phyloP scores from a whole-genome alignment of 2,113 vertebrate species.

The Cairina moschata region DNA sequence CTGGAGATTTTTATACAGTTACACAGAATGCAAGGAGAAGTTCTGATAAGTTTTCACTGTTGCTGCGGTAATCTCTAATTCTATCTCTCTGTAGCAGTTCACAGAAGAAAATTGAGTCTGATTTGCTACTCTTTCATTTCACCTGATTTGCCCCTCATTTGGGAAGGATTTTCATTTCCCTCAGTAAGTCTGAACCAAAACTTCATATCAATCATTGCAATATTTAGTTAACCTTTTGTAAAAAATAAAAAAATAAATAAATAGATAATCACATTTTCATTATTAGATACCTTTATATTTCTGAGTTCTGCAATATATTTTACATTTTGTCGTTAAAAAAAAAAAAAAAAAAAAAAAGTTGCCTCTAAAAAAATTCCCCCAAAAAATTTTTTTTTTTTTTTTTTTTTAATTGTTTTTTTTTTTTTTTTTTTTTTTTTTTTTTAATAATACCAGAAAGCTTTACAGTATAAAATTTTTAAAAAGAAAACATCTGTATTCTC shows the following conservation, averaged over 20 bases:
- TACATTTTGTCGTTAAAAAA: not conserved
- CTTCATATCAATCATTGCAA: not conserved
- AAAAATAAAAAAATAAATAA: too few species aligned
- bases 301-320: not conserved
- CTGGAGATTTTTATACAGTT: constrained; percentile 27
- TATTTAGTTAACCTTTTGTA: not conserved
- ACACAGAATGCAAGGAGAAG: not conserved
- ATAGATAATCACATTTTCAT: not conserved
- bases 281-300: not conserved
- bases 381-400: too few species aligned
- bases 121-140: not conserved
- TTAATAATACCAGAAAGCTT: not conserved
- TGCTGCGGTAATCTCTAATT: constrained; percentile 30
- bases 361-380: not conserved
- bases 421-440: too few species aligned
- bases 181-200: not conserved
- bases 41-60: constrained; percentile 7
- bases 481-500: not conserved
- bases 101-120: constrained; percentile 27
- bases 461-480: not conserved
- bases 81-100: constrained; percentile 8
- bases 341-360: not conserved
- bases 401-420: too few species aligned
- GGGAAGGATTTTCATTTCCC: not conserved
- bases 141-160: not conserved